These are phyloP conservation scores for Pomatorhinus ruficollis DNA, from an alignment of 2,113 vertebrate species.

Conservation along the genomic window DNA sequence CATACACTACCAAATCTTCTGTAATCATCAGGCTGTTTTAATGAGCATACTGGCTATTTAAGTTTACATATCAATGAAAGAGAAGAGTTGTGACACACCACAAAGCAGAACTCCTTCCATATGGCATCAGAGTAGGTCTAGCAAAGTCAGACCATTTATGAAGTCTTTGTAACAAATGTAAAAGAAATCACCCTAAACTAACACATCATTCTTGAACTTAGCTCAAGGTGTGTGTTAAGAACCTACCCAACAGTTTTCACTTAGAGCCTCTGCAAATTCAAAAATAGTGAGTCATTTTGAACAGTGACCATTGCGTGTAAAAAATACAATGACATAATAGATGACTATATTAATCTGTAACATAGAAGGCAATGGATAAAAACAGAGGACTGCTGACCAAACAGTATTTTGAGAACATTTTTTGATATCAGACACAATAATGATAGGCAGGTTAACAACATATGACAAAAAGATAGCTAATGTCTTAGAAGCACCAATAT, in stretches of 20 bases:
- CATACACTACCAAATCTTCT: neutral
- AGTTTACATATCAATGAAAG: neutral
- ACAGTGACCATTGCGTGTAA: neutral
- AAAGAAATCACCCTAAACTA: neutral
- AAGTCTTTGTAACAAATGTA: neutral
- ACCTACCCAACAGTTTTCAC: neutral
- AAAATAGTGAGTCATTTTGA: neutral
- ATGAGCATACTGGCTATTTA: neutral
- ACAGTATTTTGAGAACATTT: neutral
- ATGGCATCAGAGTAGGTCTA: neutral
- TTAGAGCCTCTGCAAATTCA: neutral
- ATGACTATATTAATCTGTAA: neutral
- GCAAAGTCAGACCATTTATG: neutral
- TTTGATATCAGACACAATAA: neutral
- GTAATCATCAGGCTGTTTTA: neutral
- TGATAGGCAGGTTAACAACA: neutral
- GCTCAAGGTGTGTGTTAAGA: neutral
- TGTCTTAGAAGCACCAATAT: constrained; percentile 6
- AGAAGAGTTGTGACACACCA: neutral
- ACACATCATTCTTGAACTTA: neutral
- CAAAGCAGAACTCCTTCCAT: neutral
- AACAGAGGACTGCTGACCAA: neutral
- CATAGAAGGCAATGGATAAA: neutral
- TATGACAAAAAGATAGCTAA: neutral
- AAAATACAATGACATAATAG: neutral